Evolutionary conservation across 2,797 vertebrate genomes (phyloP).

Genomic region (Myioborus melanocephalus): DNA sequence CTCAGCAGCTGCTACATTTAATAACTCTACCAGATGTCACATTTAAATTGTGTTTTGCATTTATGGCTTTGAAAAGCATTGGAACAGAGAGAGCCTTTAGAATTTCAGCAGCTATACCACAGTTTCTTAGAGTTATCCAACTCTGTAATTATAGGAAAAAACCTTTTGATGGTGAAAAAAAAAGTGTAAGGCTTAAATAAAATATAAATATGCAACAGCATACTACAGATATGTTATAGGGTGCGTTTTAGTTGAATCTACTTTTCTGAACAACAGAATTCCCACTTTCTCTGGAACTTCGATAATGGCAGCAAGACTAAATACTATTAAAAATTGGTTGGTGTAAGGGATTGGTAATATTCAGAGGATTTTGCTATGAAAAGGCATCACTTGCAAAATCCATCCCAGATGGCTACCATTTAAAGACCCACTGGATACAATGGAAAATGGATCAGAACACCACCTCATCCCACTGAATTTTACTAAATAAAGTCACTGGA

Average conservation of each 20-base stretch:
- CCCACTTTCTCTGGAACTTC: neutral
- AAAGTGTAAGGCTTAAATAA: neutral
- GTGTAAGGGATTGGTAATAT: neutral
- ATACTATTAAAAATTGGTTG: neutral
- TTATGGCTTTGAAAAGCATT: neutral
- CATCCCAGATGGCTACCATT: neutral
- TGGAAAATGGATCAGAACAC: neutral
- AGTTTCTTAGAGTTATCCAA: neutral
- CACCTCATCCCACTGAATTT: neutral
- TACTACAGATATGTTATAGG: neutral
- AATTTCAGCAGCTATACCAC: neutral
- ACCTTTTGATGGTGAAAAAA: neutral
- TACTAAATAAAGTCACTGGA: neutral
- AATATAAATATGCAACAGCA: neutral
- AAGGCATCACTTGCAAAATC: neutral
- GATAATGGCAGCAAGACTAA: neutral
- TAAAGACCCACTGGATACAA: neutral
- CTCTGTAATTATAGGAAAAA: neutral
- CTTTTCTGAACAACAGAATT: neutral
- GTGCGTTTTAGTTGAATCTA: neutral
- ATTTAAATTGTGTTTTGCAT: constrained; percentile 28
- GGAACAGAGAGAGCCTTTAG: neutral
- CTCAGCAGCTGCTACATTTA: constrained; percentile 42
- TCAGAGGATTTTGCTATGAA: neutral
- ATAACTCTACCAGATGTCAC: constrained; percentile 48